phyloP scores from a whole-genome alignment of 2,113 vertebrate species.

The Myxocyprinus asiaticus region DNA sequence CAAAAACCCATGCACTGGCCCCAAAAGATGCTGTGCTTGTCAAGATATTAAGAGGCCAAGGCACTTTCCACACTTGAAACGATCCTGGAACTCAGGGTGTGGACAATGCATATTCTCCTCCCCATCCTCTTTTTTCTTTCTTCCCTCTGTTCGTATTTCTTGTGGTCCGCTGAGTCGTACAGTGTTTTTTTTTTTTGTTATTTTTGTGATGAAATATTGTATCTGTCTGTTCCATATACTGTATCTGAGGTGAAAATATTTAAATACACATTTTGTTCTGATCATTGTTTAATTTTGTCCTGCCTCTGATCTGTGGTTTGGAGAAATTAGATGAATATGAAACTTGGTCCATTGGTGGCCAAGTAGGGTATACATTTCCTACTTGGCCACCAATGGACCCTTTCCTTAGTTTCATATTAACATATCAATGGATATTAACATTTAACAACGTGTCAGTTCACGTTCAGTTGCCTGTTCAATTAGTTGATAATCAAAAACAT shows the following conservation, averaged over 20 bases:
- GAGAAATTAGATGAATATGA: conserved; percentile 42
- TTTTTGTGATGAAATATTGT: conserved; percentile 82
- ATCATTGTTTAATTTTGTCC: conserved; percentile 77
- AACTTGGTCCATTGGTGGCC: conserved; percentile 23
- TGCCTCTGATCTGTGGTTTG: conserved; percentile 63
- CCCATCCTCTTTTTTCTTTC: conserved; percentile 60
- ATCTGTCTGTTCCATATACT: conserved; percentile 85
- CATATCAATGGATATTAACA: background rate
- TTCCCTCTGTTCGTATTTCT: conserved; percentile 74
- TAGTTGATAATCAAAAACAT: background rate
- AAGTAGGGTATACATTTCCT: too few species aligned
- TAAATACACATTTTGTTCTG: conserved; percentile 85
- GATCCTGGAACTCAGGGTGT: conserved; percentile 61
- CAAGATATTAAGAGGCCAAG: conserved; percentile 49
- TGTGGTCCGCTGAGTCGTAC: conserved; percentile 82
- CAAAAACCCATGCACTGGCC: conserved; percentile 58
- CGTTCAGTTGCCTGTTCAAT: background rate
- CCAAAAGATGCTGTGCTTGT: conserved; percentile 49
- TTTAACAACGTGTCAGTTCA: background rate
- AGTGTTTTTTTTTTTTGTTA: conserved; percentile 75
- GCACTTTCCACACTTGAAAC: conserved; percentile 40
- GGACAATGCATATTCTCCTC: conserved; percentile 61
- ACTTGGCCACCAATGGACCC: too few species aligned
- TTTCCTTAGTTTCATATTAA: background rate
- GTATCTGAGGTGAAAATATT: conserved; percentile 84